Evolutionary conservation across 2,113 vertebrate genomes (phyloP), one percentile per base, ranked within the genome.

Genomic region (Ciconia boyciana): DNA sequence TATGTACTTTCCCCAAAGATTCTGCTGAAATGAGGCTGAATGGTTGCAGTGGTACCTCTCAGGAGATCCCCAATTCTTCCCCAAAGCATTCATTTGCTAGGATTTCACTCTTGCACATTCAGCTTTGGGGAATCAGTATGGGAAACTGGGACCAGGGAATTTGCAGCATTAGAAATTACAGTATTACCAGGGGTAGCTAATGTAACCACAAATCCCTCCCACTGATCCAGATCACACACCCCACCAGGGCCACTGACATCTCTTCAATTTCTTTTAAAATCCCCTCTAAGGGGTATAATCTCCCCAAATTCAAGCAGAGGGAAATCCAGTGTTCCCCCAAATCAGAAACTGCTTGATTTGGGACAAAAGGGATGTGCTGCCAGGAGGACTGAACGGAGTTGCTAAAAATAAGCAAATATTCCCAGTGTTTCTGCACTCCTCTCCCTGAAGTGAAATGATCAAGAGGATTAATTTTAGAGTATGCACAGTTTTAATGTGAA

Each of bases 401-500:
- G 48, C 77, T 87, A 85, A 93, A 96, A 94, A 95, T 88, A 97
- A 89, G 46, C 36, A 80, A 70, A 62, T 79, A 90, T 84, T 91
- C 95, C 93, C 87, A 94, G 58, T 32, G 75, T 81, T 95, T 49
- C 74, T 71, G 68, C 36, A 84, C 41, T 89, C 58, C 57, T 91
- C 62, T 93, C 90, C 94, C 94, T 85, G 80, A 93, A 96, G 76
- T 87, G 74, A 94, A 96, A 93, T 84, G 83, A 97, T 89, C 93
- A 90, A 94, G 95, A 96, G 78, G 87, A 86, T 95, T 93, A 93
- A 91, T 90, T 96, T 96, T 94, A 95, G 84, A 94, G 75, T 72
- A 83, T 36, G 74, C 34, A 90, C 75, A 85, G 89, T 89, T 94
- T 95, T 80, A 74, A 96, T 49, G 62, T 70, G 70, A 80, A 95